Base-by-base conservation (phyloP, 2,888 invertebrate genomes). In the Morpho achilles region DNA sequence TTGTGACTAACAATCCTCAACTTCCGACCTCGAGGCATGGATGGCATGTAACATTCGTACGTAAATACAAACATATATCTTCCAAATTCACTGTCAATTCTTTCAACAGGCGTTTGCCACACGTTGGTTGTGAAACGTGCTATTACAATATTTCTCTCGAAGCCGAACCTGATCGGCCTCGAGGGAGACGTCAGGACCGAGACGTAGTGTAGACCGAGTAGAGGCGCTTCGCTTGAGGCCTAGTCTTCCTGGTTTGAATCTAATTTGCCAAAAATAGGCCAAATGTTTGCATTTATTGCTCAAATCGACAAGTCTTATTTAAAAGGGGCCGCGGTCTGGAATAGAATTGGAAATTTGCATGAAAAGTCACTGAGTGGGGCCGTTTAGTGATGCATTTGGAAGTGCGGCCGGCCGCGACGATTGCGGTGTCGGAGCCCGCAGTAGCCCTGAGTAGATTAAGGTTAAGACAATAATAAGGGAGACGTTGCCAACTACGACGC, bases 91-190 rank as follows among this genome's bases (percentile, higher is more conserved):
- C 85, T 84, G 88, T 88, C 88, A 87, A 87, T 87, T 87, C 71
- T 78, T 66, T 73, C 76, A 75, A 79, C 77, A 80, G 78, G 86
- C 86, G 76, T 77, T 79, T 71, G 87, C 88, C 88, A 80, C 84
- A 87, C 86, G 81, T 83, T 82, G 88, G 88, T 89, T 89, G 88
- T 88, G 89, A 89, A 79, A 80, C 88, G 88, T 87, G 87, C 87
- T 88, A 83, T 82, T 84, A 76, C 74, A 69, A 69, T 77, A 73
- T 79, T 75, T 74, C 77, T 80, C 80, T 78, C 71, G 58, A 65
- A 62, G 64, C 56, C 66, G 46, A 43, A 8, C 9, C 8, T n/a
- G 6, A 22, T 59, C 53, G 68, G 67, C 73, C 75, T 75, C 74
- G 77, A 79, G 80, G 80, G 82, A 75, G 77, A 79, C 76, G 77